Evolutionary conservation across 2,797 vertebrate species (phyloP).

Genomic region (Miopithecus talapoin): DNA sequence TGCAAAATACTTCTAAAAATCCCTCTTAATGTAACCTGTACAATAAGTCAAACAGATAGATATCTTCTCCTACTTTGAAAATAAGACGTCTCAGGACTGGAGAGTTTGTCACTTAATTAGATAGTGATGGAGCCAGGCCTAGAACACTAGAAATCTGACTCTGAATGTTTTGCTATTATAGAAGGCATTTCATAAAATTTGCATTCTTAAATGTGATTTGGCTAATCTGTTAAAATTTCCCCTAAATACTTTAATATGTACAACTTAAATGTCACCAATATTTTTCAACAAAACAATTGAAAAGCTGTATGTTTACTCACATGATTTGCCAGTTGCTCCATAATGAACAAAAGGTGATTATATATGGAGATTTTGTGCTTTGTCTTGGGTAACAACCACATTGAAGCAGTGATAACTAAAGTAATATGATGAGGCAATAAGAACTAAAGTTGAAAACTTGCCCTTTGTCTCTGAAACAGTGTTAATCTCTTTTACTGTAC

Average conservation of each 20-base stretch:
- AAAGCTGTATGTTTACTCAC: slow-evolving; percentile 62
- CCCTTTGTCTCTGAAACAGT: slow-evolving; percentile 65
- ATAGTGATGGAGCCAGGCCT: not conserved
- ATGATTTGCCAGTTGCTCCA: slow-evolving; percentile 57
- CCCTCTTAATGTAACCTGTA: not conserved
- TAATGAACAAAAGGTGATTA: not conserved
- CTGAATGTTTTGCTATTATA: not conserved
- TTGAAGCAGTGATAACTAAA: not conserved
- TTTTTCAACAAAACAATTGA: slow-evolving; percentile 41
- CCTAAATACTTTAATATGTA: not conserved
- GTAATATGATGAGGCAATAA: slow-evolving; percentile 31
- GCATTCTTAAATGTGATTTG: slow-evolving; percentile 17
- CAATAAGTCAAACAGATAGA: not conserved
- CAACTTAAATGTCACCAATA: not conserved
- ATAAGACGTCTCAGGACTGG: not conserved
- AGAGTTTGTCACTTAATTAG: not conserved
- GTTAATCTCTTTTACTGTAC: slow-evolving; percentile 62
- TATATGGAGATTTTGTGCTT: not conserved
- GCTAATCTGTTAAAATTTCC: not conserved
- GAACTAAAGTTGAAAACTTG: slow-evolving; percentile 61
- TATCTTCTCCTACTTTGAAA: not conserved
- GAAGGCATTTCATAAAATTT: not conserved
- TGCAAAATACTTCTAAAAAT: not conserved
- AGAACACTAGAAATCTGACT: not conserved
- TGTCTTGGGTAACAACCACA: not conserved